Conservation (phyloP, 1,140 invertebrate species). For the Lithobius niger region DNA sequence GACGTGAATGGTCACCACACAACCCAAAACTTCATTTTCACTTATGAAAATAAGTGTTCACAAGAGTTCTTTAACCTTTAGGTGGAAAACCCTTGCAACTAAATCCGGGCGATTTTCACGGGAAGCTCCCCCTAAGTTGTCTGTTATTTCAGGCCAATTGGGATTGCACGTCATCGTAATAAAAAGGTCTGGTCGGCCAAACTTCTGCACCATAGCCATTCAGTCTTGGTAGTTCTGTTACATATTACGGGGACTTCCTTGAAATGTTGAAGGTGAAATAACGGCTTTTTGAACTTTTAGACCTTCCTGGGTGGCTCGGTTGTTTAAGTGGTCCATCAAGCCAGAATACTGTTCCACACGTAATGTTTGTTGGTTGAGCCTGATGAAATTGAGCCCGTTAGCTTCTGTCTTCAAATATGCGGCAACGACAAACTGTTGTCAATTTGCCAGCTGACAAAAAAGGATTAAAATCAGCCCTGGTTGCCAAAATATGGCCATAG, state of each 20-base stretch:
- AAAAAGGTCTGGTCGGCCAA: too few species aligned
- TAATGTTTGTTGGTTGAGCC: neutral
- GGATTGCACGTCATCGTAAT: conserved; percentile 35
- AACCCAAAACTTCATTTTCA: conserved; percentile 27
- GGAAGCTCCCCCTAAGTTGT: conserved; percentile 23
- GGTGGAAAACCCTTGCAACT: conserved; percentile 29
- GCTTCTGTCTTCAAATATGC: neutral
- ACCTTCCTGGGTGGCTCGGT: neutral
- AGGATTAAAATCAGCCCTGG: neutral
- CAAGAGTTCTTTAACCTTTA: conserved; percentile 27
- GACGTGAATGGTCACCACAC: conserved; percentile 26
- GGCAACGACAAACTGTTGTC: neutral
- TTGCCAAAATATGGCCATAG: neutral
- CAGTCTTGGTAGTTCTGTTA: too few species aligned
- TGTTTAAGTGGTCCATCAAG: neutral
- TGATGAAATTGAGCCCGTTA: neutral
- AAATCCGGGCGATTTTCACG: conserved; percentile 29
- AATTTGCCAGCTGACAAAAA: neutral
- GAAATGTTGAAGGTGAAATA: too few species aligned
- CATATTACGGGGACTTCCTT: too few species aligned
- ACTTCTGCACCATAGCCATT: too few species aligned
- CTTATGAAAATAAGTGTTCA: conserved; percentile 21
- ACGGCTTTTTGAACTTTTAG: neutral
- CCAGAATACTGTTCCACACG: neutral
- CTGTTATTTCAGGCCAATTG: conserved; percentile 34